phyloP scores from a whole-genome alignment of 2,113 vertebrate species.

The Malurus elegans region DNA sequence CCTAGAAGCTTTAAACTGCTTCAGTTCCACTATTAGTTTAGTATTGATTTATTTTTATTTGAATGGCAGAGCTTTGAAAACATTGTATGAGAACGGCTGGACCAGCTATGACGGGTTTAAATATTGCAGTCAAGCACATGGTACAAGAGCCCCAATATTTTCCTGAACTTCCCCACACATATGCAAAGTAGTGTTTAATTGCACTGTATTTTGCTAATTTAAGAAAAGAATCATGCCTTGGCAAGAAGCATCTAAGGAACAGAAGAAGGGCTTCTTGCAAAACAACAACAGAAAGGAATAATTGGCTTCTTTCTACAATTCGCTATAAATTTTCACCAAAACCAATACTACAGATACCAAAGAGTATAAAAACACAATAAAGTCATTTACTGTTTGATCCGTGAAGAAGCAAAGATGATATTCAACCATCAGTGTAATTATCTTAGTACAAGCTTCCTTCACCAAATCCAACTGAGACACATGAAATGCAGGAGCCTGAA shows the following conservation, averaged over 20 bases:
- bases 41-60: neutral
- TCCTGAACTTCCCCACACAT: neutral
- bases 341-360: neutral
- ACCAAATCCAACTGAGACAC: neutral
- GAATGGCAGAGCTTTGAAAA: neutral
- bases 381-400: neutral
- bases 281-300: neutral
- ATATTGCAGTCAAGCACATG: neutral
- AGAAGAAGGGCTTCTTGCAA: neutral
- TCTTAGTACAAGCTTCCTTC: neutral
- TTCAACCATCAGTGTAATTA: neutral
- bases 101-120: neutral
- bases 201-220: neutral
- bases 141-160: neutral
- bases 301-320: neutral
- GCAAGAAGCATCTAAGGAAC: neutral
- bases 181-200: conserved; percentile 2
- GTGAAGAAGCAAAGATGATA: neutral
- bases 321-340: neutral
- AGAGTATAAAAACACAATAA: neutral
- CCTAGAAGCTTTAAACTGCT: neutral
- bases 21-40: neutral
- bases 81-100: neutral
- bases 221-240: neutral
- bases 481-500: neutral